Conservation (phyloP, 2,797 vertebrate species). For the Cossypha caffra region DNA sequence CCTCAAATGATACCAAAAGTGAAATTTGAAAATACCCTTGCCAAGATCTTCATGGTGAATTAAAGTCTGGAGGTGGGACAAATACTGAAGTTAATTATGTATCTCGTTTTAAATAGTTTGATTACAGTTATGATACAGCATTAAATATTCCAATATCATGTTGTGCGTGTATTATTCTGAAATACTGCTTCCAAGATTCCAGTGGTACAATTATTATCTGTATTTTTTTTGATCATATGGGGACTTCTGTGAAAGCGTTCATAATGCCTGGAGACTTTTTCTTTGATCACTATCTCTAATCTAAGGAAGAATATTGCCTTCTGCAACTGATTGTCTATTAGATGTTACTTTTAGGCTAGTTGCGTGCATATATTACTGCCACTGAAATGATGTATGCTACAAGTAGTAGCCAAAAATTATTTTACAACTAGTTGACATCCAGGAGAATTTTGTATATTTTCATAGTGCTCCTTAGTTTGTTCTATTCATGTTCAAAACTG, state of each 20-base stretch:
- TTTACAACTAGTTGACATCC: not conserved
- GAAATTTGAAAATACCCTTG: not conserved
- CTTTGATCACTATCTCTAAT: not conserved
- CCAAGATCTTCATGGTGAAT: not conserved
- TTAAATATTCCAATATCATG: not conserved
- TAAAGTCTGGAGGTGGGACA: not conserved
- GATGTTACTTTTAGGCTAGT: not conserved
- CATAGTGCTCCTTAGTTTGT: not conserved
- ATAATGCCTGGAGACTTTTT: not conserved
- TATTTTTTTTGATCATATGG: not conserved
- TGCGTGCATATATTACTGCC: not conserved
- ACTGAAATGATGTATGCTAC: not conserved
- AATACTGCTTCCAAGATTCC: not conserved
- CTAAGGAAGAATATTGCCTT: not conserved
- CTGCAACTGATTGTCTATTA: not conserved
- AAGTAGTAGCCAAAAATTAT: not conserved
- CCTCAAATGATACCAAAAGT: not conserved
- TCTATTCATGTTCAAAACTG: not conserved
- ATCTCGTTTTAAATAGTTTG: not conserved
- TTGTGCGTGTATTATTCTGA: not conserved
- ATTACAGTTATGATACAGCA: not conserved
- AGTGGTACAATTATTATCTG: not conserved
- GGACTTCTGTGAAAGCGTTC: not conserved
- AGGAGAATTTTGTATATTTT: not conserved
- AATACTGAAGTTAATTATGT: not conserved